A percentile compares a stretch with the other conserved stretches of the same genome.
Conservation (phyloP, 2,888 invertebrate species). For the Eilema sororculum region DNA sequence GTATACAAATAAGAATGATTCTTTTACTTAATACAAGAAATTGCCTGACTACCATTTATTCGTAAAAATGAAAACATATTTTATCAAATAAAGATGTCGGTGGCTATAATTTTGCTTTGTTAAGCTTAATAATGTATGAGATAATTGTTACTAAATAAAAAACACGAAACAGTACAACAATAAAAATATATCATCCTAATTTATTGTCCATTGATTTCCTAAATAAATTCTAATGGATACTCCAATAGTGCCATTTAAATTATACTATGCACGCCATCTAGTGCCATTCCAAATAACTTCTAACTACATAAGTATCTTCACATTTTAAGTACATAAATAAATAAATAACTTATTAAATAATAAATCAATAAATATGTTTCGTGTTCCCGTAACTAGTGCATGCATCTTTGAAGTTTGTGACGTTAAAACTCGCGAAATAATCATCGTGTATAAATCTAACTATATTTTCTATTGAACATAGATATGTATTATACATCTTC, state of each 20-base stretch:
- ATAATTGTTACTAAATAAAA: background rate
- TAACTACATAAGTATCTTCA: slow-evolving; percentile 5
- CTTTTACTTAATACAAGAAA: too few relatives aligned
- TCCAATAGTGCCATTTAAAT: background rate
- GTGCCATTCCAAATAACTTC: background rate
- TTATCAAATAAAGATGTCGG: too few relatives aligned
- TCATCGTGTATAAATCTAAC: slow-evolving; percentile 95
- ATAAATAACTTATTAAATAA: slow-evolving; percentile 28
- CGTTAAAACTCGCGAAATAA: slow-evolving; percentile 93
- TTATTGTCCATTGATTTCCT: background rate
- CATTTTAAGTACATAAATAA: slow-evolving; percentile 30
- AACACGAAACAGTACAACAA: background rate
- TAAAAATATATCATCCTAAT: background rate
- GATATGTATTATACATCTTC: slow-evolving; percentile 80
- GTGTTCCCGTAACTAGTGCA: slow-evolving; percentile 84
- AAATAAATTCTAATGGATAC: background rate
- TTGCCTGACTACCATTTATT: too few relatives aligned
- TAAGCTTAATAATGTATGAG: too few relatives aligned
- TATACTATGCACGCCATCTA: slow-evolving; percentile 6
- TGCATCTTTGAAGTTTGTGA: slow-evolving; percentile 96
- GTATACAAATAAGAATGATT: too few relatives aligned
- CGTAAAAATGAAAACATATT: too few relatives aligned
- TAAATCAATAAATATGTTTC: slow-evolving; percentile 59
- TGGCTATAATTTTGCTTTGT: too few relatives aligned
- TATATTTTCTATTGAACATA: slow-evolving; percentile 95